A percentile compares a stretch with the other conserved stretches of the same genome.
Evolutionary conservation across 2,113 vertebrate genomes (phyloP).

Genomic region (Anoura caudifer): DNA sequence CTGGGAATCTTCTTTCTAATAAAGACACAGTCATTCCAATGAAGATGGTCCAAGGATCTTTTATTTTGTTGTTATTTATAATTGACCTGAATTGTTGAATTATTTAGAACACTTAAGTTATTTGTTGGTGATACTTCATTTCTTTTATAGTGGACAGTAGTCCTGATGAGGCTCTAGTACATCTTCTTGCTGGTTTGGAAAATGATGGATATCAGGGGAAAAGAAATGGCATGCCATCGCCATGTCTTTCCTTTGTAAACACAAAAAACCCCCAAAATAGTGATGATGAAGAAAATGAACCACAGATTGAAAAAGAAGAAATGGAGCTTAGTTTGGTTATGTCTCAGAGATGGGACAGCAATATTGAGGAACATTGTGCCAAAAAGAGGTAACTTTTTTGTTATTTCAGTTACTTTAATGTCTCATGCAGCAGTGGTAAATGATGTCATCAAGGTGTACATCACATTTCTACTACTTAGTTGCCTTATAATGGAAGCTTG

Average conservation of each 20-base stretch:
- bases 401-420: conserved; percentile 16
- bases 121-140: conserved; percentile 52
- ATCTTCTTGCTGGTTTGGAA: conserved; percentile 92
- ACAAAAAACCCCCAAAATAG: conserved; percentile 90
- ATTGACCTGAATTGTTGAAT: not conserved
- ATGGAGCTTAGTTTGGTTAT: conserved; percentile 94
- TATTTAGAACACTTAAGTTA: conserved; percentile 43
- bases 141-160: conserved; percentile 84
- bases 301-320: conserved; percentile 91
- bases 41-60: not conserved
- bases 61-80: not conserved
- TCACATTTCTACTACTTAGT: not conserved
- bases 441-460: not conserved
- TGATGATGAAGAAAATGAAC: conserved; percentile 96
- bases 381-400: conserved; percentile 80
- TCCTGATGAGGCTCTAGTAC: conserved; percentile 90
- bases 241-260: conserved; percentile 81
- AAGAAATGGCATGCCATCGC: conserved; percentile 78
- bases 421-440: not conserved
- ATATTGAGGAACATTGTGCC: conserved; percentile 78
- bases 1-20: conserved; percentile 19
- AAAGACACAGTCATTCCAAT: not conserved
- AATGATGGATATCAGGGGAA: conserved; percentile 87
- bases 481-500: not conserved
- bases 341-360: conserved; percentile 96